Evolutionary conservation across 2,888 invertebrate genomes (phyloP).

Genomic region (Anagyrus pseudococci): DNA sequence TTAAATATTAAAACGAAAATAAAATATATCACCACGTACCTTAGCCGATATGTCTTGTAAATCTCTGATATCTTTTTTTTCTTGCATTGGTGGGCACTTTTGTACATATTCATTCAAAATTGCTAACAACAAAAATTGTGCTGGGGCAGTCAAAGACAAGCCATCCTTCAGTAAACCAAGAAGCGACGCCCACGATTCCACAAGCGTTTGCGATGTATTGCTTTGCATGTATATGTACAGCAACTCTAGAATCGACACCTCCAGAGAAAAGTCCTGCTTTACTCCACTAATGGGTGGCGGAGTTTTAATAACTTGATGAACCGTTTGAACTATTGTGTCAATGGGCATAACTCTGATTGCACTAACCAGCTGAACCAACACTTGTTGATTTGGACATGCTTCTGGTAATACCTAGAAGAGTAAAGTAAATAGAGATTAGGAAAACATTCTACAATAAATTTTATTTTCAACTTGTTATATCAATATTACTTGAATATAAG

Average conservation of each 20-base stretch:
- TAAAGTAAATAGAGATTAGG: background rate
- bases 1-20: too few relatives aligned
- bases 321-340: conserved; percentile 82
- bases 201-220: conserved; percentile 72
- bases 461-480: too few relatives aligned
- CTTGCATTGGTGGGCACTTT: conserved; percentile 76
- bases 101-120: conserved; percentile 85
- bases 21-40: too few relatives aligned
- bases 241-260: conserved; percentile 83
- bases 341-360: conserved; percentile 84
- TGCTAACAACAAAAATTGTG: conserved; percentile 80
- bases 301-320: conserved; percentile 81
- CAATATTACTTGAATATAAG: background rate
- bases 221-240: conserved; percentile 77
- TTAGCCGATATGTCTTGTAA: conserved; percentile 78
- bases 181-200: conserved; percentile 81
- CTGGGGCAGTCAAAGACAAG: conserved; percentile 74
- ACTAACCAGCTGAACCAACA: conserved; percentile 79
- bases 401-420: conserved; percentile 67
- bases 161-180: conserved; percentile 79
- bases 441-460: conserved; percentile 1
- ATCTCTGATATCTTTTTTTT: conserved; percentile 82
- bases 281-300: conserved; percentile 72
- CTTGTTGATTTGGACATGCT: conserved; percentile 73
- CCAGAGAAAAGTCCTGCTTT: conserved; percentile 69